Percentiles rank a stretch among this genome's conserved stretches.
phyloP scores from a whole-genome alignment of 2,113 vertebrate species.

The Cheirogaleus medius region DNA sequence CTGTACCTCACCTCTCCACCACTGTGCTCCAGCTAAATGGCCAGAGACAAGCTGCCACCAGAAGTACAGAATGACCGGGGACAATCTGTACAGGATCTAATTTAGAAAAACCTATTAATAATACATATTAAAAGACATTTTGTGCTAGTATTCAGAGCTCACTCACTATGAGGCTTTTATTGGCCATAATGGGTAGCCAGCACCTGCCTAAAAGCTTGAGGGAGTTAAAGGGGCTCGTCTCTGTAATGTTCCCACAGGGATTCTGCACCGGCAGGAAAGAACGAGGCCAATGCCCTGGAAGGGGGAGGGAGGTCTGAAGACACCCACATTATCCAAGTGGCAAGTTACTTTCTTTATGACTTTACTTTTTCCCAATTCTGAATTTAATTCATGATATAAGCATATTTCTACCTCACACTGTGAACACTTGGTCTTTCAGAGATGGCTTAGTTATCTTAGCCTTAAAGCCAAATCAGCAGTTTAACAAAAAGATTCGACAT shows the following conservation, averaged over 20 bases:
- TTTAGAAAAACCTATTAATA: conserved; percentile 57
- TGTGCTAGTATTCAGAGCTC: conserved; percentile 13
- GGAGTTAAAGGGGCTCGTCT: background rate
- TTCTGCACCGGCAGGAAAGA: background rate
- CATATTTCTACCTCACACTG: background rate
- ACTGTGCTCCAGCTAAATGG: background rate
- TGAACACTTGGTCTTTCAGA: background rate
- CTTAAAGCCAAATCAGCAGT: background rate
- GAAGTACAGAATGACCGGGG: conserved; percentile 10
- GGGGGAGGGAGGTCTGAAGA: background rate
- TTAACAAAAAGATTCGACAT: background rate
- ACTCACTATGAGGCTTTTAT: background rate
- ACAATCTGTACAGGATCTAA: conserved; percentile 4
- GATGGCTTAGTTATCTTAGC: background rate
- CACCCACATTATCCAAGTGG: background rate
- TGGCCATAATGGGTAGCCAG: background rate
- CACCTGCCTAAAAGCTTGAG: background rate
- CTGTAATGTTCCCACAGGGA: background rate
- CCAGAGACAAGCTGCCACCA: background rate
- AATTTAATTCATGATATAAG: background rate
- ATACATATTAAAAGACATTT: conserved; percentile 27
- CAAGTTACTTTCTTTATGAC: background rate
- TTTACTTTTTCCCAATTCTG: background rate
- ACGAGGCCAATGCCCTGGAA: background rate
- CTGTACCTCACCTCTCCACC: background rate